These are phyloP conservation scores for Coranthus polyacanthus DNA, from an alignment of 2,797 vertebrate species.

Conservation along the genomic window DNA sequence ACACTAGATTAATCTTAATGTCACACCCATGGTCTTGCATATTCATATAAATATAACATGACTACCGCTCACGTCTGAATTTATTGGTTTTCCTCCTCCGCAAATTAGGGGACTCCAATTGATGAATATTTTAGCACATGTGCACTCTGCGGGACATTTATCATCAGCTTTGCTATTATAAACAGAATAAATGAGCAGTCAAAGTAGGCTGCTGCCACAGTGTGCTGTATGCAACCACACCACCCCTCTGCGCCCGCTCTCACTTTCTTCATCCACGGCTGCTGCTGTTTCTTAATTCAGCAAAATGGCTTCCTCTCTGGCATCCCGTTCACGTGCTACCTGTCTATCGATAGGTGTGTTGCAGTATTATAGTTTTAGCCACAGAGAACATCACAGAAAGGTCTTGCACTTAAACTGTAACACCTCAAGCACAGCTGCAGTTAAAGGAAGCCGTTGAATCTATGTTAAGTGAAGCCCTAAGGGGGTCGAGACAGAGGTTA, in stretches of 20 bases:
- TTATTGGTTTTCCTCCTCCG: slow-evolving; percentile 85
- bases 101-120: slow-evolving; percentile 89
- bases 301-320: slow-evolving; percentile 60
- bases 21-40: slow-evolving; percentile 81
- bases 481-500: slow-evolving; percentile 81
- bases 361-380: slow-evolving; percentile 15
- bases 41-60: slow-evolving; percentile 87
- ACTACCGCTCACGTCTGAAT: slow-evolving; percentile 83
- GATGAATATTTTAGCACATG: slow-evolving; percentile 99
- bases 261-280: slow-evolving; percentile 40
- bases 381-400: slow-evolving; percentile 21
- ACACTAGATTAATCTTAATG: slow-evolving; percentile 83
- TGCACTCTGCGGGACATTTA: slow-evolving; percentile 97
- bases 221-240: slow-evolving; percentile 39
- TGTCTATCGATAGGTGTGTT: slow-evolving; percentile 4
- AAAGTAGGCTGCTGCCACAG: slow-evolving; percentile 78
- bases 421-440: slow-evolving; percentile 66
- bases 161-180: slow-evolving; percentile 93
- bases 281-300: slow-evolving; percentile 39
- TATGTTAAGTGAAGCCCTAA: slow-evolving; percentile 79
- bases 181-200: slow-evolving; percentile 99
- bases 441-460: slow-evolving; percentile 70
- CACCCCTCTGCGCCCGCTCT: slow-evolving; percentile 32
- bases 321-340: slow-evolving; percentile 22
- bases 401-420: slow-evolving; percentile 52